Evolutionary conservation across 2,113 vertebrate genomes (phyloP).

Genomic region (Festucalex cinctus): DNA sequence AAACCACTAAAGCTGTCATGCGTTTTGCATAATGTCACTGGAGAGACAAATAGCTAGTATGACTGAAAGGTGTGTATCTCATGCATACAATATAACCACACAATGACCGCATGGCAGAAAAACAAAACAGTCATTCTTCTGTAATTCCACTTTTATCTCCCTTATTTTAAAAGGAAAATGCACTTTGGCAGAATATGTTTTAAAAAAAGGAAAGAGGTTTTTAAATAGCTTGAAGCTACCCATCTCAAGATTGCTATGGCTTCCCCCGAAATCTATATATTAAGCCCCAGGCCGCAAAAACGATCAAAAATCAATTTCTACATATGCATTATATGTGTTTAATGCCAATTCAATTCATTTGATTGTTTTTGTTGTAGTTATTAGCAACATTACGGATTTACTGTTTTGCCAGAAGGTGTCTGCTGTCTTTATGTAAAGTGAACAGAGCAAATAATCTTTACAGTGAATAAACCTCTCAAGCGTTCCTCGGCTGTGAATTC

Average conservation of each 20-base stretch:
- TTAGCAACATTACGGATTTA: constrained; percentile 14
- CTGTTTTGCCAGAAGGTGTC: constrained; percentile 38
- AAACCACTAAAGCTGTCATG: background rate
- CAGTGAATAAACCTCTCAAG: constrained; percentile 26
- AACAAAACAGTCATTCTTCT: background rate
- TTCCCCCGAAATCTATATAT: constrained; percentile 26
- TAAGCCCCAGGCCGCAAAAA: constrained; percentile 67
- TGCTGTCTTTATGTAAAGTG: constrained; percentile 18
- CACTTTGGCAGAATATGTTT: background rate
- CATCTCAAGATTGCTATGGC: background rate
- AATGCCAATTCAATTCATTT: constrained; percentile 47
- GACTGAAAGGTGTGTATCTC: constrained; percentile 1
- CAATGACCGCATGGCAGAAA: background rate
- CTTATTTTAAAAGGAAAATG: constrained; percentile 8
- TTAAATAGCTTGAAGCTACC: too few relatives aligned
- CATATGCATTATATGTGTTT: constrained; percentile 57
- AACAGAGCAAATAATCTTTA: constrained; percentile 9
- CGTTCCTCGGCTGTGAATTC: background rate
- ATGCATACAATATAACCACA: background rate
- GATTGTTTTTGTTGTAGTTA: background rate
- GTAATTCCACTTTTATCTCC: background rate
- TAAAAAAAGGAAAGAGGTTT: background rate
- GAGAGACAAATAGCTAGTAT: background rate
- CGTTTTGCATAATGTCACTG: constrained; percentile 4
- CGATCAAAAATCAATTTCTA: constrained; percentile 74